Percentiles rank a stretch among this genome's conserved stretches.
Evolutionary conservation across 1,140 invertebrate genomes (phyloP).

Genomic region (Eumaeus atala): DNA sequence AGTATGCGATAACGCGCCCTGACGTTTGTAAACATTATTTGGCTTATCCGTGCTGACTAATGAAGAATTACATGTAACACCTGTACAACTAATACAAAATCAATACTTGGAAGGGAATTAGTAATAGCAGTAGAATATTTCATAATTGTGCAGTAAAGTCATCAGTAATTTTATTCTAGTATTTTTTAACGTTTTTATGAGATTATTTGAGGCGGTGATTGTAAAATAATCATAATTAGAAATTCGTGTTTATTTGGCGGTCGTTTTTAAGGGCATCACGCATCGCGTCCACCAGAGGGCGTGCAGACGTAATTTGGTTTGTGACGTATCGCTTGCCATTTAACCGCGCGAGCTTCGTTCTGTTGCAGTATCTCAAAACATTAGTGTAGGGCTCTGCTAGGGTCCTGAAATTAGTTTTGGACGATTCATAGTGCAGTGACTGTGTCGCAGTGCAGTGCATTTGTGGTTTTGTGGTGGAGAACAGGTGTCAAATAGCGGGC

Average conservation of each 20-base stretch:
- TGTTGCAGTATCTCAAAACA: conserved; percentile 53
- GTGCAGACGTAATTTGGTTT: conserved; percentile 21
- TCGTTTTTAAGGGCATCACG: conserved; percentile 44
- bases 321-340: conserved; percentile 45
- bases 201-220: conserved; percentile 24
- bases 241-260: conserved; percentile 42
- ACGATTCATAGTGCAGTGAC: conserved; percentile 26
- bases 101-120: conserved; percentile 37
- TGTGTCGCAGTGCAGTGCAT: conserved; percentile 52
- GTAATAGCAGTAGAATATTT: conserved; percentile 1
- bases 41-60: conserved; percentile 14
- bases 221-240: conserved; percentile 34
- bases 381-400: conserved; percentile 37
- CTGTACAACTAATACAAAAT: conserved; percentile 53
- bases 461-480: conserved; percentile 35
- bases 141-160: background rate
- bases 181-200: background rate
- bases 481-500: conserved; percentile 24
- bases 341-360: conserved; percentile 54
- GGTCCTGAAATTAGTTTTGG: conserved; percentile 31
- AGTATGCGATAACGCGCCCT: conserved; percentile 55
- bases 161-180: background rate
- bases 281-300: conserved; percentile 31
- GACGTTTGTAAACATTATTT: conserved; percentile 26
- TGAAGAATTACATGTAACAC: conserved; percentile 30